Conservation (phyloP, 2,113 vertebrate genomes). For the Probosciger aterrimus region DNA sequence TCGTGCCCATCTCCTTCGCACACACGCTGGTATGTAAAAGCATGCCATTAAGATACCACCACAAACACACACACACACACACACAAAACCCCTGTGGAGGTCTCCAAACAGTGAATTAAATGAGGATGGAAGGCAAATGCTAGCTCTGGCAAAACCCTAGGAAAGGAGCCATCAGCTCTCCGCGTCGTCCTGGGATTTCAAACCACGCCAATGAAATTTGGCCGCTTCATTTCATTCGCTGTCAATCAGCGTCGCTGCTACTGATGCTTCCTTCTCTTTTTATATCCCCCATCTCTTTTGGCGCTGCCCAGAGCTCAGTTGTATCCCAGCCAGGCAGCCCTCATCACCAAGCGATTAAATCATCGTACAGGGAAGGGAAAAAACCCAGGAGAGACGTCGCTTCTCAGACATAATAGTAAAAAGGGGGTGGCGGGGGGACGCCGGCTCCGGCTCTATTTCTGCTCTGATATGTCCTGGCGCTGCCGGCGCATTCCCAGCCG, state of each 20-base stretch:
- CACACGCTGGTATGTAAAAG: not conserved
- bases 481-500: fast-evolving
- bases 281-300: conserved; percentile 15
- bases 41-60: not conserved
- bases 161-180: conserved; percentile 32
- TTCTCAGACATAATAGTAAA: conserved; percentile 32
- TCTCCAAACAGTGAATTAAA: not conserved
- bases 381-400: not conserved
- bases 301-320: conserved; percentile 43
- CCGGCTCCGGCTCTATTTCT: not conserved
- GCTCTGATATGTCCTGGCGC: conserved; percentile 4
- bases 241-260: conserved; percentile 45
- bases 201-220: conserved; percentile 34
- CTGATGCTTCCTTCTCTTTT: conserved; percentile 26
- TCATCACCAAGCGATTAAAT: conserved; percentile 38
- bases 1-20: not conserved
- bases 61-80: not conserved
- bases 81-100: not conserved
- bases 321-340: conserved; percentile 62
- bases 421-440: not conserved
- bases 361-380: not conserved
- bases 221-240: conserved; percentile 44
- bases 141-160: conserved; percentile 22
- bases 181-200: not conserved
- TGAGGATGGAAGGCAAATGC: conserved; percentile 1